Evolutionary conservation across 2,888 invertebrate species (phyloP), one percentile per base, ranked within the genome.

Genomic region (Drosophila pseudotakahashii): DNA sequence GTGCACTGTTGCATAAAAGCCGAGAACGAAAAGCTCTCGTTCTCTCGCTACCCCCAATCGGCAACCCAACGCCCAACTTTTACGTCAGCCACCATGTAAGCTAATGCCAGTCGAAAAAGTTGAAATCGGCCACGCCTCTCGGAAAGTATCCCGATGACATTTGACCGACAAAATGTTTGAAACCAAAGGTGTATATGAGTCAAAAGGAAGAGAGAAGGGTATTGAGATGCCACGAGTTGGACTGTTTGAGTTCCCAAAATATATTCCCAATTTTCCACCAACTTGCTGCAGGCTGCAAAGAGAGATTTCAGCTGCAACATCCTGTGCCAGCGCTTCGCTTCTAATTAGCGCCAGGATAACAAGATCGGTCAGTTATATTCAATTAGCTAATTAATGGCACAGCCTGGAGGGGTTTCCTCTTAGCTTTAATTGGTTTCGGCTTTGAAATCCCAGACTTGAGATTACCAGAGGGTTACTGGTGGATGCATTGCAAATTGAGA

Each of bases 1-100:
- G 82, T 73, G 73, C 81, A 82, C 86, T 88, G 82, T 88, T 82
- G 82, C 82, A 85, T 85, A 77, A 85, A 88, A 88, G 82, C 77
- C 83, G 75, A 70, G 73, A 78, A 81, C 63, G 60, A 64, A 71
- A 81, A 78, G 78, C 81, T 63, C 58, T 63, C 55, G 11, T 50
- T 54, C 52, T 7, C 13, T 32, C 34, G 2, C 13, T 50, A 11
- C 36, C 14, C 42, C 44, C 19, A 44, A 39, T 36, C 52, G 26
- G 16, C 14, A 26, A 26, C 14, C 52, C 52, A 19, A 3, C 14
- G n/a, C 11, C 32, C 53, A 14, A n/a, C 44, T 55, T 57, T 57
- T 53, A 23, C 70, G 39, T 19, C 72, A 54, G 76, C 67, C 72
- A 54, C 57, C 39, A 81, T 81, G 85, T 73, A 66, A 81, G 73